phyloP scores from a whole-genome alignment of 1,140 invertebrate species.

The Tetramorium simillimum region DNA sequence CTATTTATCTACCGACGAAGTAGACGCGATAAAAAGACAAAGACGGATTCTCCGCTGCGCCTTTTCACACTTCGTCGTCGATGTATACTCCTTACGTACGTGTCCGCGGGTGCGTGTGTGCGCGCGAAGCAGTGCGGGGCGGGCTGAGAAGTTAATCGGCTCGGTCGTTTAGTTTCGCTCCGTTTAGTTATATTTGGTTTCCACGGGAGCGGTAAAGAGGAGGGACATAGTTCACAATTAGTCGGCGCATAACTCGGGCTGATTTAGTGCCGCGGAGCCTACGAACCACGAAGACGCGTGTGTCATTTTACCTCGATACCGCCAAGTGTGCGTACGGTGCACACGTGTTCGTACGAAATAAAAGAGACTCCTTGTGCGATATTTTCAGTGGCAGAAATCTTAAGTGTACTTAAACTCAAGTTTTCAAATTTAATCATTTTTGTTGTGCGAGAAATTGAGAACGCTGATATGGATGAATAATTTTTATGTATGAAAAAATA shows the following conservation, averaged over 20 bases:
- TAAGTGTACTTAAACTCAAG: background rate
- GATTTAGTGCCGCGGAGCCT: constrained; percentile 79
- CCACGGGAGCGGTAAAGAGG: constrained; percentile 71
- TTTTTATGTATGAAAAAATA: background rate
- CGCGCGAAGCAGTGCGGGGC: constrained; percentile 31
- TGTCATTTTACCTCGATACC: constrained; percentile 65
- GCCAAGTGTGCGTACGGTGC: constrained; percentile 25
- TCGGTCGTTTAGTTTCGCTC: constrained; percentile 79
- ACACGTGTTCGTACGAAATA: constrained; percentile 25
- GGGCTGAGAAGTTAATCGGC: constrained; percentile 81
- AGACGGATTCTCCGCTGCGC: background rate
- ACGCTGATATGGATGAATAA: background rate
- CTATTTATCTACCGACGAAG: constrained; percentile 46
- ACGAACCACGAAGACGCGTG: constrained; percentile 41
- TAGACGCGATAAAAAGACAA: constrained; percentile 25
- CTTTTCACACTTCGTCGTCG: constrained; percentile 8
- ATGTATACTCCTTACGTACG: background rate
- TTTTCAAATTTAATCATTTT: background rate
- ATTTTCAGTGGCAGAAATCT: background rate
- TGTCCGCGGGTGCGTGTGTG: background rate
- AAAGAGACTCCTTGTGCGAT: constrained; percentile 9
- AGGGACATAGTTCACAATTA: constrained; percentile 82
- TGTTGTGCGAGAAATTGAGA: too few relatives aligned
- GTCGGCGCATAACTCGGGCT: constrained; percentile 83
- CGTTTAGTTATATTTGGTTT: constrained; percentile 85